Conservation (phyloP, 2,113 vertebrate genomes). For the Clinocottus analis region DNA sequence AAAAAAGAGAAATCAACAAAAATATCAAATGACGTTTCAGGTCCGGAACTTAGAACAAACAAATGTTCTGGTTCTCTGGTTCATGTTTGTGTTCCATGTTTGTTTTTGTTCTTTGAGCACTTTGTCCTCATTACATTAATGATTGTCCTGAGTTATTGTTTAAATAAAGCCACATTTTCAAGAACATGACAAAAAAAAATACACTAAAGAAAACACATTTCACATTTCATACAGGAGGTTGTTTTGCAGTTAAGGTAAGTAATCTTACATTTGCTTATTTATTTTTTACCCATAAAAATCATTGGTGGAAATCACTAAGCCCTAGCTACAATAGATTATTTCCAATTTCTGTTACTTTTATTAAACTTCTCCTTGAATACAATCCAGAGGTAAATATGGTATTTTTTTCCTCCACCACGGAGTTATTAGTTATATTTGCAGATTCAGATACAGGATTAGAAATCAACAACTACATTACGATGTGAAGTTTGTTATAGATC, state of each 20-base stretch:
- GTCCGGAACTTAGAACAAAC: neutral
- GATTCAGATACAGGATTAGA: neutral
- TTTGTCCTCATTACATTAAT: neutral
- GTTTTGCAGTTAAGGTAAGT: constrained; percentile 16
- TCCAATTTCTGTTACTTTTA: neutral
- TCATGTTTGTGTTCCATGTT: neutral
- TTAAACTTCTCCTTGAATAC: neutral
- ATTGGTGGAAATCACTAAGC: neutral
- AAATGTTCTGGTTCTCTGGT: neutral
- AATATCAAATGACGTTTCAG: neutral
- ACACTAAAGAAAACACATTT: neutral
- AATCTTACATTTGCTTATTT: neutral
- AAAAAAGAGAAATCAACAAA: neutral
- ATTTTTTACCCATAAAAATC: neutral
- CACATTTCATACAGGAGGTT: neutral
- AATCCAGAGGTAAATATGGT: neutral
- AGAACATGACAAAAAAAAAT: neutral
- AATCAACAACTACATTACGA: neutral
- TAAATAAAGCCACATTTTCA: constrained; percentile 12
- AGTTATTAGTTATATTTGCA: neutral
- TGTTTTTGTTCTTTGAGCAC: neutral
- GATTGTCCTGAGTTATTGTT: neutral
- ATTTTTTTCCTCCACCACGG: neutral
- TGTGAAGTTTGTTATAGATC: neutral
- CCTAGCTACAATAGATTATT: too few relatives aligned